Evolutionary conservation across 2,797 vertebrate species (phyloP).

Genomic region (Bradypodion pumilum): DNA sequence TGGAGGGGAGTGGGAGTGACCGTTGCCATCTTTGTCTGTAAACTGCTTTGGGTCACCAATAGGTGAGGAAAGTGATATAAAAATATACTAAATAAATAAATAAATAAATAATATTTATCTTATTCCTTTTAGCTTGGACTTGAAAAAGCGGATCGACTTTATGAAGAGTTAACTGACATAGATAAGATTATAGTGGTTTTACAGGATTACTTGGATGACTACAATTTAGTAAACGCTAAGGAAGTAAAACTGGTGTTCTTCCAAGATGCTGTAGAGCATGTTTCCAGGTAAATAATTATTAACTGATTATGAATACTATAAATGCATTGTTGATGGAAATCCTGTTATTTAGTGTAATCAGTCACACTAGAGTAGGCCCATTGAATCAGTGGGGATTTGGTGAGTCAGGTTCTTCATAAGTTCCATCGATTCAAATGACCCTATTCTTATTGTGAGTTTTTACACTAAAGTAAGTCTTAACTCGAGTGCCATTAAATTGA

Average conservation of each 20-base stretch:
- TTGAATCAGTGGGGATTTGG: too few relatives aligned
- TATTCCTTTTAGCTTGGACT: constrained; percentile 70
- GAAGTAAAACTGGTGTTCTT: constrained; percentile 89
- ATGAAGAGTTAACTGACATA: constrained; percentile 83
- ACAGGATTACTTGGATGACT: constrained; percentile 87
- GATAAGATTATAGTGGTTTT: constrained; percentile 81
- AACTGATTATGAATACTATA: neutral
- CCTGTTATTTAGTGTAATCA: too few relatives aligned
- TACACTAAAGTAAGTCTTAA: neutral
- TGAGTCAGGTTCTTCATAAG: too few relatives aligned
- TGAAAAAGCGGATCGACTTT: constrained; percentile 77
- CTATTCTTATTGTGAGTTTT: too few relatives aligned
- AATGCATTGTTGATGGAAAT: neutral
- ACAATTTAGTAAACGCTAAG: constrained; percentile 84
- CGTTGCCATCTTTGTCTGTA: too few relatives aligned
- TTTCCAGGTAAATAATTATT: constrained; percentile 79
- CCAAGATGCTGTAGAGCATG: constrained; percentile 88
- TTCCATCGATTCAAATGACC: too few relatives aligned
- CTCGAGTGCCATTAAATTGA: neutral
- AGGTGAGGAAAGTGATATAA: too few relatives aligned
- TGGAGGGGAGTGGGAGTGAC: too few relatives aligned
- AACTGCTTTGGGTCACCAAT: too few relatives aligned
- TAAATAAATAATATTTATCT: neutral
- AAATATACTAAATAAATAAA: too few relatives aligned
- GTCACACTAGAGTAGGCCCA: too few relatives aligned